Base-by-base conservation (phyloP, 1,140 invertebrate genomes). In the Papilio polytes region DNA sequence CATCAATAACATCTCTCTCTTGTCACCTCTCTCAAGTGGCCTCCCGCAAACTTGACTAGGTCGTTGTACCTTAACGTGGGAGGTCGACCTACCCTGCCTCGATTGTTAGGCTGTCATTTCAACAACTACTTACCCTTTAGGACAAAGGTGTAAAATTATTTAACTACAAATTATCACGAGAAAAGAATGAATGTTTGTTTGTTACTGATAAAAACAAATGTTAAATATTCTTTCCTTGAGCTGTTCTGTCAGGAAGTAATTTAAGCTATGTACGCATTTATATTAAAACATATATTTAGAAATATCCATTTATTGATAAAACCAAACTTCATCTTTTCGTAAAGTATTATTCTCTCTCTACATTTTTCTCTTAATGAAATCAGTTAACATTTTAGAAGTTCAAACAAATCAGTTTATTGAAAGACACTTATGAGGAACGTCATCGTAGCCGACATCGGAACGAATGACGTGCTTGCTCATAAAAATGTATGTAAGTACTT, bases 341-440 rank as follows among this genome's bases (percentile, higher is more conserved):
- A 41, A 8, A 41, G 36, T 41, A 8, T 51, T 51, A 51, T 51
- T 6, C 53, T n/a, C n/a, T 56, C 8, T 20, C 18, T 56, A 56
- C n/a, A 56, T 56, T 56, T 56, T 56, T 56, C 0, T 41, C 46
- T 51, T 51, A 51, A 56, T 56, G 18, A 56, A 56, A 56, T 2
- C n/a, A 56, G n/a, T 56, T 56, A 56, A n/a, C n/a, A 20, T 51
- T 59, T 22, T 59, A 59, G 56, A 59, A 59, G 10, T 59, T n/a
- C n/a, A 59, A 59, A 22, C 20, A 59, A 20, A 59, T 59, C 56
- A 22, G 56, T 59, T 22, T 20, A 59, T 63, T 22, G 59, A 63
- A 63, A 63, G 3, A 63, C 20, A 63, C 59, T 63, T 22, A 63
- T 63, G 59, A 2, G 22, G 12, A 63, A 63, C 59, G 10, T 63